Evolutionary conservation across 2,113 vertebrate genomes (phyloP), one percentile per base, ranked within the genome.

Genomic region (Chrysemys picta): DNA sequence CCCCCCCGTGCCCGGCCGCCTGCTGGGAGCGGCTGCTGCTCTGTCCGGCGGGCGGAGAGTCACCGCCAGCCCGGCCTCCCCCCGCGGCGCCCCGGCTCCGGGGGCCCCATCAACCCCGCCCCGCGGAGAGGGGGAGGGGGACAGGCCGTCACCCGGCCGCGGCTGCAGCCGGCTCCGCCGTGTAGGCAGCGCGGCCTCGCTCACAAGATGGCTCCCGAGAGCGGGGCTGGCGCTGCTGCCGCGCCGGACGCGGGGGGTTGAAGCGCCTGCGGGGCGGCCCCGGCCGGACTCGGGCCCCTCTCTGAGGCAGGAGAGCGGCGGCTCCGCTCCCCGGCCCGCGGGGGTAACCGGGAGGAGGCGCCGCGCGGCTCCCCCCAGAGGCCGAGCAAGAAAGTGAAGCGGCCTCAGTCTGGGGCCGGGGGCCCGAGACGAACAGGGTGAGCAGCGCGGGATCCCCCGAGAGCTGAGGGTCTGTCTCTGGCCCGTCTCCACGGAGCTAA

Each of bases 251-350:
- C 12, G 50, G 50, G 47, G 14, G 38, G 5, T 47, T 29, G 25
- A 45, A 3, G 42, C 84, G 47, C 42, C 17, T 2, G 72, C 8
- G 11, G 21, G 25, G 47, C 10, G 62, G 57, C 14, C 14, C 31
- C 3, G 31, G 59, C 59, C 14, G 62, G 35, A 69, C 62, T n/a
- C 31, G 62, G 35, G 16, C 35, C 31, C 35, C 62, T 19, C 7
- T 13, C 1, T 8, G 8, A 80, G 91, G 87, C 29, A 80, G 1
- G 21, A 10, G 2, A 6, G 8, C 16, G 13, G 31, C 27, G 0
- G 21, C 5, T 0, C 38, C 24, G 0, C 0, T 0, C 0, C 3
- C 8, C 3, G 47, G 13, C 6, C 8, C 1, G 13, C 6, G 0
- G 10, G 1, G 5, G 2, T 13, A 47, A 12, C 42, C 8, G n/a